These are phyloP conservation scores for Cromileptes altivelis DNA, from an alignment of 2,113 vertebrate species.

Conservation along the genomic window DNA sequence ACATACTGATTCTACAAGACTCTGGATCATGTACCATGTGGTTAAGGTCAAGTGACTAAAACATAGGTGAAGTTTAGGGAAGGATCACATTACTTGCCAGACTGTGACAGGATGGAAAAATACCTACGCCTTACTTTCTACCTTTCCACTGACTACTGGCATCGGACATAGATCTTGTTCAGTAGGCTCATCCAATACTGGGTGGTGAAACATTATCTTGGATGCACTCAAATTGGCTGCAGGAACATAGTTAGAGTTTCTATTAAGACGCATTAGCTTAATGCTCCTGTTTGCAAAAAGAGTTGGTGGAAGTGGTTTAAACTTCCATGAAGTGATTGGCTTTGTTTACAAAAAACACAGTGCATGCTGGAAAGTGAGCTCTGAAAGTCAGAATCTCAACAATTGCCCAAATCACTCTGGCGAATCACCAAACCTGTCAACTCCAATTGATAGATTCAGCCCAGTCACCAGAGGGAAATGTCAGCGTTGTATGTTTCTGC, in stretches of 20 bases:
- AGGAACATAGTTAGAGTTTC: conserved; percentile 13
- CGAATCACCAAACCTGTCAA: no score
- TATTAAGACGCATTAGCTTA: conserved; percentile 22
- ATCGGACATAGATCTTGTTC: neutral
- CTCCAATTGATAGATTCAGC: no score
- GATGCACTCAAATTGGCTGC: conserved; percentile 11
- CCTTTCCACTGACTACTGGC: neutral
- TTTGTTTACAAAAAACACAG: conserved; percentile 16
- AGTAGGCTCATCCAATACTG: neutral
- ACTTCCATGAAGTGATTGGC: conserved; percentile 22
- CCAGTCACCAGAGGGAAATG: no score
- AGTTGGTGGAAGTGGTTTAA: neutral
- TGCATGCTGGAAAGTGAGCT: neutral
- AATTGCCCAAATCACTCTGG: no score
- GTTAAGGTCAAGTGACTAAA: neutral
- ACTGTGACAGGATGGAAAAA: neutral
- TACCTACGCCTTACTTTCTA: no score
- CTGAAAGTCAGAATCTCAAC: neutral
- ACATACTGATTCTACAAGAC: neutral
- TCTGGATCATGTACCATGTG: neutral
- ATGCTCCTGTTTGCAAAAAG: neutral
- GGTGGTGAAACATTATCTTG: neutral
- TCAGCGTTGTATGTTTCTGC: no score
- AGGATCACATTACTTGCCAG: neutral
- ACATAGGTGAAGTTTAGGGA: neutral